Conservation (phyloP, 2,113 vertebrate genomes). For the Nyctereutes procyonoides region DNA sequence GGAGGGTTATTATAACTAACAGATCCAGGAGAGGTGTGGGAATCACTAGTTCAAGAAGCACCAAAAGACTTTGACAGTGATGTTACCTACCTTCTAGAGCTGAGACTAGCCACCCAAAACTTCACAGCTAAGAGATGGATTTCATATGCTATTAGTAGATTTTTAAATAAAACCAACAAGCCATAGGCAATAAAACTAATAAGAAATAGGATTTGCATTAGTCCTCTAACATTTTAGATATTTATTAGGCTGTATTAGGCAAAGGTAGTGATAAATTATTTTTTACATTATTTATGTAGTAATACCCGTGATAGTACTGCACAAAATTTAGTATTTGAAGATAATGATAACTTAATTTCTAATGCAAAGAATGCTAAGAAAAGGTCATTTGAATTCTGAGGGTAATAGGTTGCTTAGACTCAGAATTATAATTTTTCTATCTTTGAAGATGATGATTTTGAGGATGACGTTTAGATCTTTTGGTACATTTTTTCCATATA, state of each 20-base stretch:
- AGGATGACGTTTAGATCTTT: neutral
- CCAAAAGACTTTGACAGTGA: neutral
- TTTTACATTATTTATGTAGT: neutral
- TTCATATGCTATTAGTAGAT: neutral
- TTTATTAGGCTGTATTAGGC: too few relatives aligned
- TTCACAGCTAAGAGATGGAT: neutral
- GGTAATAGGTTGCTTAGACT: neutral
- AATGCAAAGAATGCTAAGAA: neutral
- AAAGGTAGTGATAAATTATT: neutral
- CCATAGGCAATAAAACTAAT: neutral
- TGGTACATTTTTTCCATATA: neutral
- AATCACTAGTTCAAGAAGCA: neutral
- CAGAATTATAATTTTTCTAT: neutral
- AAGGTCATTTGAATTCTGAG: slow-evolving; percentile 10
- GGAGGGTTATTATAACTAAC: neutral
- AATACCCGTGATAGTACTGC: neutral
- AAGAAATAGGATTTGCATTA: neutral
- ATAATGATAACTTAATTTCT: neutral
- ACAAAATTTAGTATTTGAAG: neutral
- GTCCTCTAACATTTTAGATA: neutral
- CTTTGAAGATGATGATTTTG: neutral
- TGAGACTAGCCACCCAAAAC: neutral
- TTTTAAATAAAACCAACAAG: neutral
- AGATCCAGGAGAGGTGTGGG: neutral
- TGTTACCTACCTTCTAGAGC: neutral